Evolutionary conservation across 2,888 invertebrate species (phyloP).

Genomic region (Tupiocoris notatus): DNA sequence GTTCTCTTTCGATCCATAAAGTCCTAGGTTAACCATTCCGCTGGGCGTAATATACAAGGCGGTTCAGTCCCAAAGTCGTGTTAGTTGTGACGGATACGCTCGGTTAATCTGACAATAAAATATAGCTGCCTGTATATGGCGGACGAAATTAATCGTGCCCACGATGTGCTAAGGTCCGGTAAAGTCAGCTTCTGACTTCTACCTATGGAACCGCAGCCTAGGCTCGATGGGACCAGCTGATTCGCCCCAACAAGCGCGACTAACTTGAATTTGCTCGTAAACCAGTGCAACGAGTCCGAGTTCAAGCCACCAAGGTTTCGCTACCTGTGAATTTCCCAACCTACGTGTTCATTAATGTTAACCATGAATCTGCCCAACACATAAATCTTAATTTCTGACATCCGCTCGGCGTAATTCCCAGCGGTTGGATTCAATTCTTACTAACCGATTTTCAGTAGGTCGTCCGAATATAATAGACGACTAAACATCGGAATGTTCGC

Average conservation of each 20-base stretch:
- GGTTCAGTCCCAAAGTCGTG: neutral
- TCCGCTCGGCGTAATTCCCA: no score
- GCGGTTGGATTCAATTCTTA: no score
- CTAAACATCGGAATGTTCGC: no score
- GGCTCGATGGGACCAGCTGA: neutral
- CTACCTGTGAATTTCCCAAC: neutral
- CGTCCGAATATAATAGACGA: no score
- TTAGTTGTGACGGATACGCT: neutral
- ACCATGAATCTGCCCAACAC: no score
- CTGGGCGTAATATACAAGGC: neutral
- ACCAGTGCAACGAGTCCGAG: neutral
- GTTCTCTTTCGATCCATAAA: no score
- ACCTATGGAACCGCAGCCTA: no score
- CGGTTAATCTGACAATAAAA: neutral
- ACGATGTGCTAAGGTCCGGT: no score
- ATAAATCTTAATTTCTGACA: no score
- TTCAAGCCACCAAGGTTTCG: neutral
- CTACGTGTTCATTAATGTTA: neutral
- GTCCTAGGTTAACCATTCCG: neutral
- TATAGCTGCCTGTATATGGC: neutral
- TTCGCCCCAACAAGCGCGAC: neutral
- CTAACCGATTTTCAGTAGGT: no score
- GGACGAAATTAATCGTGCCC: neutral
- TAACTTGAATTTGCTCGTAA: neutral
- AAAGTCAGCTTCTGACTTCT: neutral